phyloP scores from a whole-genome alignment of 2,113 vertebrate species.

The Motacilla tschutschensis region DNA sequence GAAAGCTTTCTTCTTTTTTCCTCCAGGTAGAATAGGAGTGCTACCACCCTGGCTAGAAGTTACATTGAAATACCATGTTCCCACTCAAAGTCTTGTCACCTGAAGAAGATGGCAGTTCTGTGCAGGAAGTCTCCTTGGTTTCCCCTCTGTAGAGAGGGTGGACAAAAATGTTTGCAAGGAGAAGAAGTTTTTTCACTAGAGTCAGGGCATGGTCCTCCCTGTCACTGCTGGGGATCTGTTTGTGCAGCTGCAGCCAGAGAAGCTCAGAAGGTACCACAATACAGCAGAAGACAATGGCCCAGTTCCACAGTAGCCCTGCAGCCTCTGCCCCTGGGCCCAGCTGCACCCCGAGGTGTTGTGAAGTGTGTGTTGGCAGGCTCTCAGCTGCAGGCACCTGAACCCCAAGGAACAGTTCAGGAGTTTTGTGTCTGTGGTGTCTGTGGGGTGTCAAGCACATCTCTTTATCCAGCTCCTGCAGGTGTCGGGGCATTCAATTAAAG shows the following conservation, averaged over 20 bases:
- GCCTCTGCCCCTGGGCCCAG: not conserved
- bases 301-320: not conserved
- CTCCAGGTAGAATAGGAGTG: not conserved
- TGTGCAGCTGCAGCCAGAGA: not conserved
- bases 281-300: not conserved
- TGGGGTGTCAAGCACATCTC: not conserved
- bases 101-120: not conserved
- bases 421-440: not conserved
- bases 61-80: not conserved
- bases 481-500: not conserved
- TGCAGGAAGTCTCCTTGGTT: not conserved
- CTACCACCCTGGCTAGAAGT: not conserved
- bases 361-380: not conserved
- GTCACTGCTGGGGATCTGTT: not conserved
- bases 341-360: rapidly evolving
- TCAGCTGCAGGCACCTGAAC: not conserved
- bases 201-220: not conserved
- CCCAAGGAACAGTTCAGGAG: not conserved
- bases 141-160: not conserved
- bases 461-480: not conserved
- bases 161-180: constrained; percentile 10
- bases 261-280: not conserved
- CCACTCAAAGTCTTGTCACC: not conserved
- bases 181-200: not conserved
- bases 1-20: not conserved